phyloP scores from a whole-genome alignment of 2,797 vertebrate genomes.

The Micrastur ruficollis region DNA sequence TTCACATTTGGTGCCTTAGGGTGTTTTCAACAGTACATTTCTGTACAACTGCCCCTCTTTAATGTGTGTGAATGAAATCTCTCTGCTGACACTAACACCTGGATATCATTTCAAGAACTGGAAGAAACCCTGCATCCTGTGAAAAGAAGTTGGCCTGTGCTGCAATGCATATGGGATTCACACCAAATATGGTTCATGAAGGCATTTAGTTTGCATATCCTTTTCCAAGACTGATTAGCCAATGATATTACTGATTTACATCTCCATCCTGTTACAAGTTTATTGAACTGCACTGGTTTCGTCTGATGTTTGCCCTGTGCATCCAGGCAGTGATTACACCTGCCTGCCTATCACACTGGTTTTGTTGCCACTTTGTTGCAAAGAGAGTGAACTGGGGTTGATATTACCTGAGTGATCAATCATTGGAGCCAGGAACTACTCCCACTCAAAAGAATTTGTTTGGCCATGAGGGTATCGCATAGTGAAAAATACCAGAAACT shows the following conservation, averaged over 20 bases:
- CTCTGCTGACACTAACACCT: neutral
- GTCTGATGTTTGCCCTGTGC: neutral
- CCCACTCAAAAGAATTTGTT: neutral
- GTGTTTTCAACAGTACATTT: neutral
- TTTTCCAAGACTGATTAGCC: neutral
- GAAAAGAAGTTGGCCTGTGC: neutral
- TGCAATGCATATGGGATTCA: accelerated
- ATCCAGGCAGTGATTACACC: neutral
- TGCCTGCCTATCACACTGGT: neutral
- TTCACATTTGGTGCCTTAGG: neutral
- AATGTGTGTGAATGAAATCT: neutral
- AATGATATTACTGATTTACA: neutral
- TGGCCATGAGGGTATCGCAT: neutral
- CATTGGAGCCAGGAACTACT: neutral
- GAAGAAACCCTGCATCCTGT: neutral
- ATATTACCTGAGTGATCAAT: accelerated
- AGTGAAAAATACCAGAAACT: neutral
- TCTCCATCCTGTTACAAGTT: neutral
- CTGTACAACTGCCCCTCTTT: neutral
- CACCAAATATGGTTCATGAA: neutral
- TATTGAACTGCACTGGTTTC: neutral
- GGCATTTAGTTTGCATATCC: neutral
- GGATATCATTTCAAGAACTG: neutral
- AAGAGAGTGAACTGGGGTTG: neutral
- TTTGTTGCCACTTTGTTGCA: neutral